Percentiles rank a stretch among this genome's conserved stretches.
Conservation (phyloP, 2,797 vertebrate species). For the Psittacula derbiana region DNA sequence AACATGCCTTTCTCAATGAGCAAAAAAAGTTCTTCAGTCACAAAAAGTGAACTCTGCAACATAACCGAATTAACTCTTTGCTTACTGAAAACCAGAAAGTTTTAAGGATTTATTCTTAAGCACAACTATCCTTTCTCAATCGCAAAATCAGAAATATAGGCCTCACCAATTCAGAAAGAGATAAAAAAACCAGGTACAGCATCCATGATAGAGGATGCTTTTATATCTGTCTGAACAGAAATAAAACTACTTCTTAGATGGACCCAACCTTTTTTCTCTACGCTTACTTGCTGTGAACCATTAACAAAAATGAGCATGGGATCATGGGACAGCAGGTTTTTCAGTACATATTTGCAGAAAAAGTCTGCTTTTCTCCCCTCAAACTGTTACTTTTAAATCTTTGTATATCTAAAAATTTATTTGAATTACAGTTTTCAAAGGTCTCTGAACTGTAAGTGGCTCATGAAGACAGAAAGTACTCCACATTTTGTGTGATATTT, state of each 20-base stretch:
- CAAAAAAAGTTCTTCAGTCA: background rate
- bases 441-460: background rate
- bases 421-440: background rate
- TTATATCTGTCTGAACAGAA: background rate
- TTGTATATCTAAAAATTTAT: background rate
- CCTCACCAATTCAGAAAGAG: background rate
- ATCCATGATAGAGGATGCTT: background rate
- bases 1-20: background rate
- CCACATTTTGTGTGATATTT: background rate
- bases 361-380: background rate
- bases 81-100: background rate
- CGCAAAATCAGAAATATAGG: background rate
- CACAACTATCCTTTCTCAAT: background rate
- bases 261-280: background rate
- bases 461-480: background rate
- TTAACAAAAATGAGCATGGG: background rate
- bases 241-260: background rate
- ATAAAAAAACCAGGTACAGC: background rate
- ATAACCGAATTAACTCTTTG: conserved; percentile 6
- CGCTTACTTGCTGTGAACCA: background rate
- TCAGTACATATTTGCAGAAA: background rate
- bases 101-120: background rate
- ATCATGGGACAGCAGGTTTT: background rate
- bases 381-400: background rate
- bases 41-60: background rate